Conservation (phyloP, 2,888 invertebrate genomes). For the Deladenus siricidicola region DNA sequence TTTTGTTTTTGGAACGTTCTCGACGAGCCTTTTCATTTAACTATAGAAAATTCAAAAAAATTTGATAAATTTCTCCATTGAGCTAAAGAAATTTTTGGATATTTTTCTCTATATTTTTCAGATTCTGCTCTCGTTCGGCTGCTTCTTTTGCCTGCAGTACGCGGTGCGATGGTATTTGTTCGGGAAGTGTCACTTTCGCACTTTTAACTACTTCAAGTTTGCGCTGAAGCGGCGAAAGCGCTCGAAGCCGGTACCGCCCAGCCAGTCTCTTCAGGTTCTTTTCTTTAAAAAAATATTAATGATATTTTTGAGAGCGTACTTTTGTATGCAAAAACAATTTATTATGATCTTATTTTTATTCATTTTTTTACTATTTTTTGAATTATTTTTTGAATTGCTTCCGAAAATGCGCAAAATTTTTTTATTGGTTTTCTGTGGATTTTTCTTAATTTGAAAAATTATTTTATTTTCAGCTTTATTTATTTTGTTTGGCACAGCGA, state of each 20-base stretch:
- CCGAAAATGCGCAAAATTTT: background rate
- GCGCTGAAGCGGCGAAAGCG: conserved; percentile 21
- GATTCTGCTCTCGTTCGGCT: conserved; percentile 41
- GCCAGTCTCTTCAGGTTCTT: conserved; percentile 26
- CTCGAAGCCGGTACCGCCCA: conserved; percentile 15
- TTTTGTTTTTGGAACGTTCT: no score
- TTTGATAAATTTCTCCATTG: no score
- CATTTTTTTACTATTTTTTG: conserved; percentile 5
- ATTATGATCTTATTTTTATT: background rate
- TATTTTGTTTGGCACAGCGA: no score
- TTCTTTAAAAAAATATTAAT: background rate
- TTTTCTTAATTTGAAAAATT: background rate
- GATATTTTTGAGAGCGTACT: background rate
- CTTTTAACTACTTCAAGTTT: conserved; percentile 47
- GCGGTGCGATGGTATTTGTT: conserved; percentile 45
- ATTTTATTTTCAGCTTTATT: no score
- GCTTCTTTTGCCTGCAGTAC: conserved; percentile 46
- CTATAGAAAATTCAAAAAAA: no score
- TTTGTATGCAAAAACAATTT: no score
- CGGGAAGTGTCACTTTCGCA: conserved; percentile 35
- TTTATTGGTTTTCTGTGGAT: conserved; percentile 3
- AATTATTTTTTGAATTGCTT: background rate
- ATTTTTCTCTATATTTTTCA: no score
- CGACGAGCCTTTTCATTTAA: no score
- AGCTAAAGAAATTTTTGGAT: background rate